A percentile compares a stretch with the other conserved stretches of the same genome.
phyloP scores from a whole-genome alignment of 1,140 invertebrate genomes.

The Vollenhovia emeryi region DNA sequence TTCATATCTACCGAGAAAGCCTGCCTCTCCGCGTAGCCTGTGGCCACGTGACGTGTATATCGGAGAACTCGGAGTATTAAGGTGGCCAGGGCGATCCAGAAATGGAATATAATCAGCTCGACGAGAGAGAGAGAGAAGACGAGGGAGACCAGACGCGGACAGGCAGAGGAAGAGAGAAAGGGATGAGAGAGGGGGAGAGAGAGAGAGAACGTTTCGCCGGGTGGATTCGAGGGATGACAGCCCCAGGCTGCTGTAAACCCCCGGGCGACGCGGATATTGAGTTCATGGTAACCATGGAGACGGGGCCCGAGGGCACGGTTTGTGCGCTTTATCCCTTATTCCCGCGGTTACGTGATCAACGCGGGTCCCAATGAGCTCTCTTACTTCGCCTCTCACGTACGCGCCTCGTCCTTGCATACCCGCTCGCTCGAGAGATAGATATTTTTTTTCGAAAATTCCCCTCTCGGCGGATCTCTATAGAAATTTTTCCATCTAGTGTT shows the following conservation, averaged over 20 bases:
- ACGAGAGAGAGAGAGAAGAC: not conserved
- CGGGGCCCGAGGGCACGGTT: conserved; percentile 82
- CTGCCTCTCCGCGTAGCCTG: conserved; percentile 79
- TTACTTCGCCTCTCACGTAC: conserved; percentile 55
- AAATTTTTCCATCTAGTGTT: not conserved
- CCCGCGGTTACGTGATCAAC: conserved; percentile 82
- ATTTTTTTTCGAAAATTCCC: not conserved
- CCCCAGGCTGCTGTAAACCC: conserved; percentile 76
- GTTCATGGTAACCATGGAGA: conserved; percentile 87
- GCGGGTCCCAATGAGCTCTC: conserved; percentile 67
- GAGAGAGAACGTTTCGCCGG: conserved; percentile 72
- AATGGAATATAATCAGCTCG: conserved; percentile 85
- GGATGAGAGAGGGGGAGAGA: not conserved
- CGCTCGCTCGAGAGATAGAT: not conserved
- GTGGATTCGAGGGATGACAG: conserved; percentile 84
- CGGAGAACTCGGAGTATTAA: conserved; percentile 73
- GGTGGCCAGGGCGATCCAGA: conserved; percentile 79
- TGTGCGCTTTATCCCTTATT: conserved; percentile 84
- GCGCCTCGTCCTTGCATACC: conserved; percentile 53
- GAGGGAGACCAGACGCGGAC: not conserved
- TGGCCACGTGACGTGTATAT: conserved; percentile 79
- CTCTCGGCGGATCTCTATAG: not conserved
- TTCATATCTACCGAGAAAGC: conserved; percentile 72
- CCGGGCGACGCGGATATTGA: conserved; percentile 86
- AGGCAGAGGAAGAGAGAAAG: not conserved